Evolutionary conservation across 2,888 invertebrate species (phyloP).

Genomic region (Brenthis ino): DNA sequence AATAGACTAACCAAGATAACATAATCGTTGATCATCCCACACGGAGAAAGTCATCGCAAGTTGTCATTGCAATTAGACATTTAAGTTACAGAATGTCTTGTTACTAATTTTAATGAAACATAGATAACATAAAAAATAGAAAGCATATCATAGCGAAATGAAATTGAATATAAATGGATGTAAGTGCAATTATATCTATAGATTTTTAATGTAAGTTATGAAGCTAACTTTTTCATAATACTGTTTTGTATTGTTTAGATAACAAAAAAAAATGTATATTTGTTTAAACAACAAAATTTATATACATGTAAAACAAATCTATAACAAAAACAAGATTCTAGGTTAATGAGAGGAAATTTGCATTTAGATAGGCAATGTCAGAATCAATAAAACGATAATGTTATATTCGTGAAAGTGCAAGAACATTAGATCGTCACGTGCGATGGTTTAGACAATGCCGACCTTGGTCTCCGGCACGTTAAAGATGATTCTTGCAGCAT

Average conservation of each 20-base stretch:
- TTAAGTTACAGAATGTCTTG: not conserved
- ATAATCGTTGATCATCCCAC: slow-evolving; percentile 32
- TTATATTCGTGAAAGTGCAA: slow-evolving; percentile 57
- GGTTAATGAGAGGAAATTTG: slow-evolving; percentile 8
- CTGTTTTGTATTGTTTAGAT: no score
- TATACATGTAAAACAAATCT: no score
- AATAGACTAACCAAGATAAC: slow-evolving; percentile 22
- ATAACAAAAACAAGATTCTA: not conserved
- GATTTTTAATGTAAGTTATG: no score
- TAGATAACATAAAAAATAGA: no score
- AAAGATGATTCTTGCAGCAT: slow-evolving; percentile 52
- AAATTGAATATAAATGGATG: no score
- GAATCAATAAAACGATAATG: slow-evolving; percentile 39
- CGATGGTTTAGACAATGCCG: slow-evolving; percentile 63
- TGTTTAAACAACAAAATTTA: no score
- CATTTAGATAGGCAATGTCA: slow-evolving; percentile 24
- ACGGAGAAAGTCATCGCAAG: slow-evolving; percentile 33
- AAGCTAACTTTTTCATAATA: no score
- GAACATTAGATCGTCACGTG: slow-evolving; percentile 53
- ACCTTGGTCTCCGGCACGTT: slow-evolving; percentile 58
- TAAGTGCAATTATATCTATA: no score
- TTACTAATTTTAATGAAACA: not conserved
- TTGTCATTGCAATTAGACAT: slow-evolving; percentile 19
- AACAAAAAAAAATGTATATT: no score
- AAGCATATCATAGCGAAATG: no score